Percentiles rank a stretch among this genome's conserved stretches.
Conservation (phyloP, 2,113 vertebrate species). For the Rousettus leschenaultii region DNA sequence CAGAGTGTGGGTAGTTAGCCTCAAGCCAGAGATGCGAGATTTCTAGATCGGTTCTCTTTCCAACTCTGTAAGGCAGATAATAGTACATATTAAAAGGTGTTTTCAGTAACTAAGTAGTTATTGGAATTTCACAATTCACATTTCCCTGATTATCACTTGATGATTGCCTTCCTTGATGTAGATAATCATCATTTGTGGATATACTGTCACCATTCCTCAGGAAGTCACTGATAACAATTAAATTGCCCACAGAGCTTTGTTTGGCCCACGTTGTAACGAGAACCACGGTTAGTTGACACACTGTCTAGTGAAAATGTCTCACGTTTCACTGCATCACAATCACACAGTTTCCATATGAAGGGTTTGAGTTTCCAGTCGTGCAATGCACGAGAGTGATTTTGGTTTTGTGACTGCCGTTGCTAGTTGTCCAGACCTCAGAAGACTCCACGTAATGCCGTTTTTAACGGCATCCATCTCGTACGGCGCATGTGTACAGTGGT, state of each 20-base stretch:
- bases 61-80: not conserved
- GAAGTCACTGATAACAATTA: not conserved
- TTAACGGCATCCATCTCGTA: not conserved
- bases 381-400: not conserved
- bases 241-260: not conserved
- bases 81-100: not conserved
- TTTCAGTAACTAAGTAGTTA: not conserved
- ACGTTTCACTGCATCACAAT: not conserved
- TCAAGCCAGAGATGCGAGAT: not conserved
- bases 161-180: not conserved
- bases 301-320: not conserved
- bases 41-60: not conserved
- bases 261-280: not conserved
- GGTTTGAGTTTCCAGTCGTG: not conserved
- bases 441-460: not conserved
- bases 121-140: not conserved
- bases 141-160: not conserved
- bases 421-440: not conserved
- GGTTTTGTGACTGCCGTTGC: not conserved
- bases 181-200: not conserved
- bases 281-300: not conserved
- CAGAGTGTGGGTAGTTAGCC: not conserved
- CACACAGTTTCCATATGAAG: not conserved
- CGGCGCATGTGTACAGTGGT: slow-evolving; percentile 48
- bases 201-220: not conserved